A percentile compares a stretch with the other conserved stretches of the same genome.
phyloP scores from a whole-genome alignment of 2,797 vertebrate genomes.

The Xyrichtys novacula region DNA sequence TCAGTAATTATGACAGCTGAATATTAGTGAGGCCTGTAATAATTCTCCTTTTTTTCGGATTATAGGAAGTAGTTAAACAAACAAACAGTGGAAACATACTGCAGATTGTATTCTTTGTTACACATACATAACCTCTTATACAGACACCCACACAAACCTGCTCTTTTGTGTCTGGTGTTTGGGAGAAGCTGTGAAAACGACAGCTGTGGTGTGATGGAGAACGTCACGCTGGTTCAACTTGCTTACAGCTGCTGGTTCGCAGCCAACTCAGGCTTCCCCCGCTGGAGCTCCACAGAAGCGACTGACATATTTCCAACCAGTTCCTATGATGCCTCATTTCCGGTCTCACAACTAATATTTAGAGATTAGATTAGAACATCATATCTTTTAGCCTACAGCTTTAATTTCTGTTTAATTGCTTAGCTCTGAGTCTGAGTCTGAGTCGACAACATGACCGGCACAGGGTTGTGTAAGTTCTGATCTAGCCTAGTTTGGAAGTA shows the following conservation, averaged over 20 bases:
- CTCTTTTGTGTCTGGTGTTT: slow-evolving; percentile 65
- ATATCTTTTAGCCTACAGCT: slow-evolving; percentile 29
- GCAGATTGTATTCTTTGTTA: slow-evolving; percentile 39
- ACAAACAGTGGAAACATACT: slow-evolving; percentile 40
- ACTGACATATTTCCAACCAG: slow-evolving; percentile 62
- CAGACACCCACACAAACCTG: slow-evolving; percentile 48
- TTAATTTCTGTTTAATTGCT: slow-evolving; percentile 18
- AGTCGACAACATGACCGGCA: not conserved
- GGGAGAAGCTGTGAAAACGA: slow-evolving; percentile 75
- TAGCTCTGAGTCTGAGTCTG: not conserved
- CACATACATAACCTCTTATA: slow-evolving; percentile 43
- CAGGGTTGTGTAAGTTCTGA: too few species aligned
- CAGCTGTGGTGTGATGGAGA: slow-evolving; percentile 76
- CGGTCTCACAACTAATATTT: slow-evolving; percentile 22
- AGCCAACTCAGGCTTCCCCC: slow-evolving; percentile 54
- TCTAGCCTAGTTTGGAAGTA: too few species aligned
- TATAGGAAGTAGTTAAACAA: slow-evolving; percentile 16
- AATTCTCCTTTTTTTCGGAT: slow-evolving; percentile 3
- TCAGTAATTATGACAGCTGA: slow-evolving; percentile 43
- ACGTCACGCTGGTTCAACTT: slow-evolving; percentile 61
- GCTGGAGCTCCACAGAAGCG: slow-evolving; percentile 42
- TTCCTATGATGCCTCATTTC: slow-evolving; percentile 57
- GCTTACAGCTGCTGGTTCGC: slow-evolving; percentile 49
- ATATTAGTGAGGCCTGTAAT: slow-evolving; percentile 32
- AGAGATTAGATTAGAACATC: slow-evolving; percentile 25